phyloP scores from a whole-genome alignment of 2,888 invertebrate genomes.

The Sarcophaga caerulescens region DNA sequence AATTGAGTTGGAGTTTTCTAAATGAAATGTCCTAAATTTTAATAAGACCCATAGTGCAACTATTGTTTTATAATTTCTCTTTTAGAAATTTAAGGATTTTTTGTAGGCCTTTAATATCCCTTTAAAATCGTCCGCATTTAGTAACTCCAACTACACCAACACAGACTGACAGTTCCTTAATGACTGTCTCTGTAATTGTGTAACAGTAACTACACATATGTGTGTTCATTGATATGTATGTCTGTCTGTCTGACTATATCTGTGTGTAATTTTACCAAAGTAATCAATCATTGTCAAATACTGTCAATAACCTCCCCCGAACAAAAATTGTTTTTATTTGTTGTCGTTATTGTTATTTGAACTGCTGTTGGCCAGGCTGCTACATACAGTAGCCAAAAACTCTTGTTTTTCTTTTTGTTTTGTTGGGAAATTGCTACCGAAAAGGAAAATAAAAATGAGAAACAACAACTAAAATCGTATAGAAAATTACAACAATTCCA shows the following conservation, averaged over 20 bases:
- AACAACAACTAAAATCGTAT: constrained; percentile 26
- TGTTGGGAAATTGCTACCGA: constrained; percentile 16
- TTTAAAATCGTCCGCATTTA: no score
- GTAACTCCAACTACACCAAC: no score
- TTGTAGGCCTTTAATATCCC: no score
- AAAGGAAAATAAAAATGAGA: constrained; percentile 14
- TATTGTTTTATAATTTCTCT: no score
- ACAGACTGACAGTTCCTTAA: no score
- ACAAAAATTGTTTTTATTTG: constrained; percentile 14
- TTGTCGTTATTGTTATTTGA: background rate
- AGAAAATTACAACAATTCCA: constrained; percentile 60
- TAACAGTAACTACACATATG: background rate
- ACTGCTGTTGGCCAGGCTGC: constrained; percentile 15
- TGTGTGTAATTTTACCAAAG: constrained; percentile 31
- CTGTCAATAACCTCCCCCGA: constrained; percentile 73
- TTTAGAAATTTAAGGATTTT: no score
- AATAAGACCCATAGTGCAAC: no score
- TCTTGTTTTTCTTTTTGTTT: constrained; percentile 1
- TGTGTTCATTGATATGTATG: background rate
- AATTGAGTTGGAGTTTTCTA: no score
- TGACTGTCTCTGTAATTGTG: background rate
- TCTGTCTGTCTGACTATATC: background rate
- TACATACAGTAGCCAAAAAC: background rate
- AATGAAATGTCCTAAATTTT: no score
- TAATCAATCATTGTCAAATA: constrained; percentile 79